A percentile compares a stretch with the other conserved stretches of the same genome.
These are phyloP conservation scores for Rissa tridactyla DNA, from an alignment of 2,113 vertebrate genomes.

Conservation along the genomic window DNA sequence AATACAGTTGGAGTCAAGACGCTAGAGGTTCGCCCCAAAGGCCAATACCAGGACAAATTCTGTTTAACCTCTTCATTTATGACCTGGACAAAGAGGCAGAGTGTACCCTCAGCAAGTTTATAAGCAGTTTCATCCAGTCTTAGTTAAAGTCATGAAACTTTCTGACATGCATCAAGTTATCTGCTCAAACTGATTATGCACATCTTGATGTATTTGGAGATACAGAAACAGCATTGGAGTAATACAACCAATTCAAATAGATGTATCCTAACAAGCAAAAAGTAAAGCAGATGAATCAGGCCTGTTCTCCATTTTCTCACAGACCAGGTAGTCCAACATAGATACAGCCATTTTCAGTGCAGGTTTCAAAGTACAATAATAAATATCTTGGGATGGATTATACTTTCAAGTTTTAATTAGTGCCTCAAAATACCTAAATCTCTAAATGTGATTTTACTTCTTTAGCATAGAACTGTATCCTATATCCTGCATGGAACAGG, in stretches of 20 bases:
- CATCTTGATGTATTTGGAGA: not conserved
- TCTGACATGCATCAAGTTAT: not conserved
- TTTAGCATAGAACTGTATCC: not conserved
- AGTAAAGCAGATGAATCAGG: not conserved
- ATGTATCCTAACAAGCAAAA: not conserved
- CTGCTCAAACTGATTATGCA: not conserved
- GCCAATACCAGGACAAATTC: not conserved
- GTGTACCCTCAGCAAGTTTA: not conserved
- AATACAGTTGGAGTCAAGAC: not conserved
- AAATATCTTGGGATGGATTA: not conserved
- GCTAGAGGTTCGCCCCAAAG: not conserved
- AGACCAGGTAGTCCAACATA: not conserved
- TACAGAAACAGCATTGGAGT: not conserved
- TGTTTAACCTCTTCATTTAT: not conserved
- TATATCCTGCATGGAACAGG: not conserved
- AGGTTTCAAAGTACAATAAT: not conserved
- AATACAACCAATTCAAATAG: not conserved
- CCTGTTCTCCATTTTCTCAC: not conserved
- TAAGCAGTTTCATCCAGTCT: not conserved
- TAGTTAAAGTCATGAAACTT: not conserved
- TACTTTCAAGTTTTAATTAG: not conserved
- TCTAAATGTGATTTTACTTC: not conserved
- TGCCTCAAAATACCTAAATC: not conserved
- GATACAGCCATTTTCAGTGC: not conserved
- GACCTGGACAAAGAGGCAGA: not conserved